Evolutionary conservation across 2,113 vertebrate species (phyloP), one percentile per base, ranked within the genome.

Genomic region (Epinephelus fuscoguttatus): DNA sequence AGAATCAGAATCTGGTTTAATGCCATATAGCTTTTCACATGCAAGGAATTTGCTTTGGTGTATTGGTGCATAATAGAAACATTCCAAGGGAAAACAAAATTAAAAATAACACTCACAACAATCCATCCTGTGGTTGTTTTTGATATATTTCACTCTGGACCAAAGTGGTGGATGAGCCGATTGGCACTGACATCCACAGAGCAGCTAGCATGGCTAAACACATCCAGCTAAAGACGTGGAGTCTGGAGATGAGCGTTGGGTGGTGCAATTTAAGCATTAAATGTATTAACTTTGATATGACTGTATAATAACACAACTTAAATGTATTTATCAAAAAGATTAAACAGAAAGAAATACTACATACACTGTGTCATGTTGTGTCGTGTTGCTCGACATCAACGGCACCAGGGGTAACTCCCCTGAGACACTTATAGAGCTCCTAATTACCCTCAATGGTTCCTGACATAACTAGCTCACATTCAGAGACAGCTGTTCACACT

Each of bases 391-490:
- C 25, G 50, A 49, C 17, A 18, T 45, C 18, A 33, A 40, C 30
- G 56, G n/a, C 62, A 64, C 18, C 19, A 37, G 17, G 4, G 30
- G 37, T 21, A 61, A 33, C 19, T 33, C 40, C 33, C 10, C 27
- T 27, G 4, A 42, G 52, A 50, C 15, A 40, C 37, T 52, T 25
- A 47, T 17, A 53, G n/a, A 61, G 45, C 47, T 55, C 19, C 23
- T 12, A 13, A 70, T 68, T 61, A 59, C 15, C 49, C 33, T 79
- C 52, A 12, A 8, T 27, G 59, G 5, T 64, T 47, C 63, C 25
- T 63, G 11, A 77, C 75, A 66, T 56, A 75, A 78, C 56, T 62
- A 57, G 52, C 8, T 80, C 15, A 63, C 56, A 66, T 49, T 75
- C 68, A 61, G 37, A 72, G 5, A 21, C 30, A 56, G 42, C 74